A percentile compares a stretch with the other conserved stretches of the same genome.
These are phyloP conservation scores for Harpegnathos saltator DNA, from an alignment of 1,140 invertebrate species.

Conservation along the genomic window DNA sequence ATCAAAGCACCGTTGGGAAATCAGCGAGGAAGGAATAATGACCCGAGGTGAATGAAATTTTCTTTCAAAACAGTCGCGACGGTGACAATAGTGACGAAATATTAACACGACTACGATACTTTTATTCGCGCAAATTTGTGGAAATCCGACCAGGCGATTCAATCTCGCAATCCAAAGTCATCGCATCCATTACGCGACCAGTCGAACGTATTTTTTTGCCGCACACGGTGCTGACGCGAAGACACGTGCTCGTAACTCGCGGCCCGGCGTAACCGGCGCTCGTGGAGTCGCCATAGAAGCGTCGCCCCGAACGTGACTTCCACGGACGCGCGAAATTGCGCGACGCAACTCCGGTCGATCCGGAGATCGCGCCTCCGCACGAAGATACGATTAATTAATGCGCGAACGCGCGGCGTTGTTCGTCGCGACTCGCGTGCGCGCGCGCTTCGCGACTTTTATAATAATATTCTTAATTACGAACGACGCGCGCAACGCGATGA, in stretches of 20 bases:
- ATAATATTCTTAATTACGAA: conserved; percentile 66
- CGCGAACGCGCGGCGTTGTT: neutral
- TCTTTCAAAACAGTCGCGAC: conserved; percentile 1
- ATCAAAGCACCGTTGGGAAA: neutral
- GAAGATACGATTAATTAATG: conserved; percentile 48
- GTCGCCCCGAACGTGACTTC: conserved; percentile 6
- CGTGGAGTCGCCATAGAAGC: neutral
- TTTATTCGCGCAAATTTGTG: neutral
- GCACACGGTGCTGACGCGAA: neutral
- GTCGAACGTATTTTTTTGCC: conserved; percentile 11
- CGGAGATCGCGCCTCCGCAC: conserved; percentile 18
- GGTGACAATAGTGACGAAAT: conserved; percentile 6
- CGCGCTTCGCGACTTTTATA: conserved; percentile 44
- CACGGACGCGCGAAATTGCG: conserved; percentile 15
- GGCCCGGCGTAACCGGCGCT: conserved; percentile 2
- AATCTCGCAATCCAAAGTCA: neutral
- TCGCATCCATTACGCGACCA: conserved; percentile 6
- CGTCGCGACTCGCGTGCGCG: neutral
- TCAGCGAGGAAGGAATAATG: neutral
- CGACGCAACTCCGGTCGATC: conserved; percentile 25
- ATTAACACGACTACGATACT: too few relatives aligned
- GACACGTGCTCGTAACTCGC: neutral
- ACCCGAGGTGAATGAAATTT: neutral
- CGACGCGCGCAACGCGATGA: conserved; percentile 57
- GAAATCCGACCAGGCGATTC: neutral